Percentiles rank a stretch among this genome's conserved stretches.
phyloP scores from a whole-genome alignment of 1,140 invertebrate genomes.

The Pseudomyrmex sp. region DNA sequence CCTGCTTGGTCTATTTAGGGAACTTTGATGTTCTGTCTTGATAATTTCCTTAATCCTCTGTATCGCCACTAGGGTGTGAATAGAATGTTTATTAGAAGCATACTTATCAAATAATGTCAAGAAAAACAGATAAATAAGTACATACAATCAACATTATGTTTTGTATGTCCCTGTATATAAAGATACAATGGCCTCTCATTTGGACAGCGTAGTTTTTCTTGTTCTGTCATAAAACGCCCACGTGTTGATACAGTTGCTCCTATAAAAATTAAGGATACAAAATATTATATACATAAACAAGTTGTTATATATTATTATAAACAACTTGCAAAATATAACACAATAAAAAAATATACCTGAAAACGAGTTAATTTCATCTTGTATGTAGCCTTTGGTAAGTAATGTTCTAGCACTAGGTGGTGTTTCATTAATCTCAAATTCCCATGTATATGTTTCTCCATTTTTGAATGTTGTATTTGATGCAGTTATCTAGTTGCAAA shows the following conservation, averaged over 20 bases:
- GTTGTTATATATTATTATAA: background rate
- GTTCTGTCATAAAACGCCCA: conserved; percentile 87
- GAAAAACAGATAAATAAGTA: conserved; percentile 62
- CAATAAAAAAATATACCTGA: conserved; percentile 76
- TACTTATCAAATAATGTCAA: conserved; percentile 15
- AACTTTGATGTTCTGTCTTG: conserved; percentile 83
- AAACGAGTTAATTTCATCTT: conserved; percentile 87
- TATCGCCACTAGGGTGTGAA: conserved; percentile 85
- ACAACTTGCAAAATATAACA: background rate
- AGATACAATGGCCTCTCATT: conserved; percentile 88
- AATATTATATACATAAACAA: background rate
- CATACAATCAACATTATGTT: conserved; percentile 88
- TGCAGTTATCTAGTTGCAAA: conserved; percentile 68
- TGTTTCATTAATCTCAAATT: conserved; percentile 89
- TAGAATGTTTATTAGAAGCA: conserved; percentile 51
- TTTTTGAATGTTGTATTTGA: conserved; percentile 82
- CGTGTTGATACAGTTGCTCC: conserved; percentile 88
- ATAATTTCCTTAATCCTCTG: conserved; percentile 88
- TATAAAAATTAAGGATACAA: conserved; percentile 71
- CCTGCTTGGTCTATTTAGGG: conserved; percentile 83
- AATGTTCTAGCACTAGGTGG: conserved; percentile 87
- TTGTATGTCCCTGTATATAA: conserved; percentile 87
- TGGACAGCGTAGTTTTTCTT: conserved; percentile 85
- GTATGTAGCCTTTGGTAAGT: conserved; percentile 87
- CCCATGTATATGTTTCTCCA: conserved; percentile 85